These are phyloP conservation scores for Phalera bucephala DNA, from an alignment of 2,888 invertebrate genomes.

Conservation along the genomic window DNA sequence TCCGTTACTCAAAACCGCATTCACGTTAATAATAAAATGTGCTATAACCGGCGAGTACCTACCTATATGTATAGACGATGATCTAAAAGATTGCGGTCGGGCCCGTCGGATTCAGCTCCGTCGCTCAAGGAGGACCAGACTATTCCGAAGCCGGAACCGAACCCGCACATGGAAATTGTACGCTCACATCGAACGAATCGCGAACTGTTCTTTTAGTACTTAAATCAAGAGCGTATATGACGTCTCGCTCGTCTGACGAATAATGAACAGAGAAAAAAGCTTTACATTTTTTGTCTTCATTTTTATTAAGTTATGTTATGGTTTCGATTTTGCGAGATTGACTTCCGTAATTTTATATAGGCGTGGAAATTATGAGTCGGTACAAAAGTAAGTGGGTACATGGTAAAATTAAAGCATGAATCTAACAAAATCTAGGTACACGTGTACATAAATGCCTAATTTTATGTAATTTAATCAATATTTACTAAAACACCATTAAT, in stretches of 20 bases:
- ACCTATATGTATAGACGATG: conserved; percentile 44
- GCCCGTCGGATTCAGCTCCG: conserved; percentile 54
- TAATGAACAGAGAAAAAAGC: conserved; percentile 11
- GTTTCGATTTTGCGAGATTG: conserved; percentile 16
- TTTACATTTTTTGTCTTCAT: conserved; percentile 11
- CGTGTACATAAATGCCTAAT: no score
- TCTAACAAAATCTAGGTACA: no score
- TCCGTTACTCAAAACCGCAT: conserved; percentile 29
- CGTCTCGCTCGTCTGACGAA: conserved; percentile 13
- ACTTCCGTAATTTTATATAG: conserved; percentile 23
- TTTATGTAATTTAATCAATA: neutral
- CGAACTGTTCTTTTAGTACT: conserved; percentile 38
- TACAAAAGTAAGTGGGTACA: no score
- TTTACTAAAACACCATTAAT: neutral
- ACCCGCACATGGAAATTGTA: conserved; percentile 54
- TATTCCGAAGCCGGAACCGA: conserved; percentile 76
- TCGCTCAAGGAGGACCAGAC: conserved; percentile 77
- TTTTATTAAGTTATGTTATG: conserved; percentile 20
- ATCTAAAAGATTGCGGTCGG: conserved; percentile 66
- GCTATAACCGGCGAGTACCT: conserved; percentile 30
- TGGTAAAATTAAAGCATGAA: no score
- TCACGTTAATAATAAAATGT: conserved; percentile 29
- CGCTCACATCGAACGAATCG: conserved; percentile 41
- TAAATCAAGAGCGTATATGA: conserved; percentile 25
- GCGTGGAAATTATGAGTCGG: conserved; percentile 1